Evolutionary conservation across 2,113 vertebrate species (phyloP), one percentile per base, ranked within the genome.

Genomic region (Onychorhynchus coronatus): DNA sequence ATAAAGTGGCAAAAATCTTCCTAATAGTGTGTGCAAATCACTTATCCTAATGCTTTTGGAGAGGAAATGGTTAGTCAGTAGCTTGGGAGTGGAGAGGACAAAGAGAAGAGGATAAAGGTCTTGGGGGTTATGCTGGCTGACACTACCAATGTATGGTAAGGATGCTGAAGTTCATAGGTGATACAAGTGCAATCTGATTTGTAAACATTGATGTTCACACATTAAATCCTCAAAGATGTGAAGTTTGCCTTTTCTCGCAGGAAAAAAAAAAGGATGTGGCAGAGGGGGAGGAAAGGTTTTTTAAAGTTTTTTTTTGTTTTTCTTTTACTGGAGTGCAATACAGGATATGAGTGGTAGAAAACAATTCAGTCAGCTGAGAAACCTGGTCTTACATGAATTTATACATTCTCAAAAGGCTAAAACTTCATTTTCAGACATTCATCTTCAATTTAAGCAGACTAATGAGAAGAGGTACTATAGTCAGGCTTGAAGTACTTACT

Each of bases 201-300:
- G 42, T 67, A 30, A 59, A 55, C 0, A 0, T 46, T 27, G 63
- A 2, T 22, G 11, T 63, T 73, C 35, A 44, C 8, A 20, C 6
- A 35, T 63, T 44, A 59, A 55, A 75, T 65, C 35, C 20, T 56
- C 24, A 39, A 37, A 65, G 44, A 52, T 47, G 5, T 10, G 41
- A 63, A 53, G 27, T 9, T 50, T 72, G 6, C 10, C 23, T 72
- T 27, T 76, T 49, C 12, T n/a, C 10, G 21, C 5, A 44, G 14
- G 12, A 15, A 25, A 39, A n/a, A 12, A 65, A 18, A 52, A 24
- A 35, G 1, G 4, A 16, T 46, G 37, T 37, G 24, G 24, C 8
- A 62, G 17, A 42, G 41, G 5, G 59, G 37, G 12, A 59, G 6
- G 16, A 55, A 61, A 59, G 1, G 5, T 14, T 63, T 73, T 67